Base-by-base conservation (phyloP, 1,140 invertebrate species). In the Holcopasites calliopsidis region DNA sequence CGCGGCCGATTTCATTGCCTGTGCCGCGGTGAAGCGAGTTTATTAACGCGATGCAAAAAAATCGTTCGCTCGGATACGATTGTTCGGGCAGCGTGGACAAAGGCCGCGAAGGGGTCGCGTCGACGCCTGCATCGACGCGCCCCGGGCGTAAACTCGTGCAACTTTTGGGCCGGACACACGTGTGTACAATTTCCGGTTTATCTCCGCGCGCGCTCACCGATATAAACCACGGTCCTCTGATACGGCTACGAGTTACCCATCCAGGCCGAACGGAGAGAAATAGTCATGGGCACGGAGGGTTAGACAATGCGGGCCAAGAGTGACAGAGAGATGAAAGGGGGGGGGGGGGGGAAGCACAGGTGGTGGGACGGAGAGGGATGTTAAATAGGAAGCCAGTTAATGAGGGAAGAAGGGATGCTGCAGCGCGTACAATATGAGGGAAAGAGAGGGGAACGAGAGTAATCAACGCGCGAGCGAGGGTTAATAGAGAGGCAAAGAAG, bases 151-250 rank as follows among this genome's bases (percentile, higher is more conserved):
- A 71, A 82, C 73, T 77, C 62, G 49, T 10, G 61, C 40, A 81
- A 81, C 74, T 82, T 77, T 82, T n/a, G n/a, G n/a, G n/a, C n/a
- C 68, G 33, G 54, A 40, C 68, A 28, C 28, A 28, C 61, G 50
- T 55, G 33, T 31, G 35, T 44, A 64, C 80, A 71, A 73, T 81
- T 80, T 81, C 80, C 42, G 58, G 79, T 81, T 82, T 82, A 82
- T 82, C 74, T 73, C n/a, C 31, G 58, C 52, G 79, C 35, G 66
- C 52, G 52, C 65, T 78, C 62, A n/a, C 8, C 69, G 58, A 82
- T 42, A 31, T 64, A 75, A 62, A 40, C 49, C 13, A 13, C 16
- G 33, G 0, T 2, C 18, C 18, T 40, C 2, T n/a, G 60, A 28
- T 18, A 21, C 13, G n/a, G 2, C 16, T 16, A n/a, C 44, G 6